Evolutionary conservation across 2,888 invertebrate species (phyloP).

Genomic region (Gasteruption jaculator): DNA sequence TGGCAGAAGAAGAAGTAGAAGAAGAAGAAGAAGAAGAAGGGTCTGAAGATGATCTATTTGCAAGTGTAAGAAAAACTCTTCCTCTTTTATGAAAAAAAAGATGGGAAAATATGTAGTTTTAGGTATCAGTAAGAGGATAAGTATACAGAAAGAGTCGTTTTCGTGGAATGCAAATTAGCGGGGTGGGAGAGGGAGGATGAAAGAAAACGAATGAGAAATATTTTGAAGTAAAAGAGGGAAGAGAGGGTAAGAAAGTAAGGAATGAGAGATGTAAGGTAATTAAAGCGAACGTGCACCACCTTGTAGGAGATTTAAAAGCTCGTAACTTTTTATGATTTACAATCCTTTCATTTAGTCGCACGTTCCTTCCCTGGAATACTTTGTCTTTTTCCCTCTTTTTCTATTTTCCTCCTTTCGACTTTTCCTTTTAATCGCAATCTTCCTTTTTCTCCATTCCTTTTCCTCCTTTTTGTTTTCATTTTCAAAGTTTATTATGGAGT

Average conservation of each 20-base stretch:
- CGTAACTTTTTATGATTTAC: conserved; percentile 53
- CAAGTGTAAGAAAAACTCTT: conserved; percentile 16
- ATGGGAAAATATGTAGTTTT: conserved; percentile 5
- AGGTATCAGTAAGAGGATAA: conserved; percentile 1
- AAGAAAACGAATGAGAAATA: conserved; percentile 8
- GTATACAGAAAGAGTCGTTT: conserved; percentile 27
- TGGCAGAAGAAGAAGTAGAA: too few species aligned
- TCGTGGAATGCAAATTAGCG: conserved; percentile 39
- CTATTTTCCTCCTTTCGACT: conserved; percentile 28
- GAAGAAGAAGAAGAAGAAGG: too few species aligned
- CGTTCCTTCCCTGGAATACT: conserved; percentile 42
- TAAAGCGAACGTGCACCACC: conserved; percentile 51
- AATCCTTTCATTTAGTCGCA: conserved; percentile 52
- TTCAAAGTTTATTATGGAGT: too few species aligned
- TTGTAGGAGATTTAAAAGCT: conserved; percentile 52
- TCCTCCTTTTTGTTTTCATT: conserved; percentile 12
- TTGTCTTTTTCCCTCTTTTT: too few species aligned
- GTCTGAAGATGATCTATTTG: conserved; percentile 48
- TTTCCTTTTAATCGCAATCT: conserved; percentile 14
- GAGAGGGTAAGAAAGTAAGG: conserved; percentile 18
- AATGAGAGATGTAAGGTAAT: conserved; percentile 51
- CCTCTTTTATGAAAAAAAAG: conserved; percentile 14
- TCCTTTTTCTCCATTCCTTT: conserved; percentile 7
- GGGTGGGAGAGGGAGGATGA: conserved; percentile 7
- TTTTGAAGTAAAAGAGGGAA: conserved; percentile 5